Evolutionary conservation across 2,888 invertebrate genomes (phyloP), one percentile per base, ranked within the genome.

Genomic region (Euzophera pinguis): DNA sequence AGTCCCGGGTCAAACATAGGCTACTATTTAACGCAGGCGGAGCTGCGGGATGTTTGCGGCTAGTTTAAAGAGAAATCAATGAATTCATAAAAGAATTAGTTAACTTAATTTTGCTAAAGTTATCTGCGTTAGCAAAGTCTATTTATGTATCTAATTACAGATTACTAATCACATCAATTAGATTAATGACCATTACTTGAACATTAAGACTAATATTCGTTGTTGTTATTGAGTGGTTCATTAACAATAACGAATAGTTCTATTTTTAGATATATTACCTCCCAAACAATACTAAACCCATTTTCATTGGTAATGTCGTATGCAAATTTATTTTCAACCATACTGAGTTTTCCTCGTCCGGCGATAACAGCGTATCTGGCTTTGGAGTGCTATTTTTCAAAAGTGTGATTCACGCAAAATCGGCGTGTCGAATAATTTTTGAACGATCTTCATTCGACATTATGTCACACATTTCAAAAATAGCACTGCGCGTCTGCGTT

Each of bases 401-500:
- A n/a, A n/a, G n/a, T n/a, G n/a, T n/a, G n/a, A n/a, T n/a, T n/a
- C n/a, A n/a, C n/a, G n/a, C n/a, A n/a, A n/a, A n/a, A n/a, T n/a
- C n/a, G n/a, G n/a, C n/a, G n/a, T n/a, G n/a, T n/a, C n/a, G n/a
- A n/a, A n/a, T n/a, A n/a, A n/a, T n/a, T n/a, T n/a, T n/a, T n/a
- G n/a, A n/a, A n/a, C n/a, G n/a, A n/a, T n/a, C n/a, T n/a, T n/a
- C n/a, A n/a, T n/a, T n/a, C n/a, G n/a, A n/a, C n/a, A n/a, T n/a
- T n/a, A n/a, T n/a, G n/a, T n/a, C n/a, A n/a, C n/a, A n/a, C n/a
- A n/a, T n/a, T n/a, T n/a, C n/a, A n/a, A n/a, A n/a, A n/a, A n/a
- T n/a, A n/a, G n/a, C n/a, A 53, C 56, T 47, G 63, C 52, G 62
- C 61, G 67, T 60, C 56, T 53, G 56, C 47, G 54, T 53, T 47